Conservation (phyloP, 2,888 invertebrate species). For the Oithona nana region DNA sequence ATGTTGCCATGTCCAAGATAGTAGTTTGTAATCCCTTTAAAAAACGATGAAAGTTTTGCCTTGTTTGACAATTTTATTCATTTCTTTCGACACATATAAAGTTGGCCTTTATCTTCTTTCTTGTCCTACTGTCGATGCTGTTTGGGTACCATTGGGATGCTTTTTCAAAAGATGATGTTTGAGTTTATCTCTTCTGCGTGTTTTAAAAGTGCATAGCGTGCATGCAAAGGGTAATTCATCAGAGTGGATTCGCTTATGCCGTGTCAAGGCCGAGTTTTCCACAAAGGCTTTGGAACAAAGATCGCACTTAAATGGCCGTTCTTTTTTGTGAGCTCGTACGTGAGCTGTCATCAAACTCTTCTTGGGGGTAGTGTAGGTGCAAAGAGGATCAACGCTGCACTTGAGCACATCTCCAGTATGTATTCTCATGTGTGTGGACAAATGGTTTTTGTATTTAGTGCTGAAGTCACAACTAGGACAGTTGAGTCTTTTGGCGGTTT, state of each 20-base stretch:
- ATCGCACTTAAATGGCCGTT: constrained; percentile 36
- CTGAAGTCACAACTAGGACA: constrained; percentile 48
- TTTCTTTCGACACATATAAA: too few relatives aligned
- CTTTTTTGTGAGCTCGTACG: constrained; percentile 40
- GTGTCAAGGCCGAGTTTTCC: constrained; percentile 43
- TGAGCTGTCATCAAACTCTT: constrained; percentile 43
- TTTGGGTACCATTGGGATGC: too few relatives aligned
- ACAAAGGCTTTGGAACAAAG: constrained; percentile 43
- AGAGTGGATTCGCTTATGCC: constrained; percentile 45
- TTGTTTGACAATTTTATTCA: too few relatives aligned
- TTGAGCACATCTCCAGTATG: constrained; percentile 41
- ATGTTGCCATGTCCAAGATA: too few relatives aligned
- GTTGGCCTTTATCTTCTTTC: too few relatives aligned
- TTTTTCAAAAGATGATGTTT: not conserved
- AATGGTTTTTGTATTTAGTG: constrained; percentile 44
- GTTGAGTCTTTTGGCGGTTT: constrained; percentile 36
- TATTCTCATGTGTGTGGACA: constrained; percentile 42
- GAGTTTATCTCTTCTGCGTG: constrained; percentile 1
- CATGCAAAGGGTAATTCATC: constrained; percentile 44
- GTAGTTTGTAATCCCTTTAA: too few relatives aligned
- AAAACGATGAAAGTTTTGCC: too few relatives aligned
- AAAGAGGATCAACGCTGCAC: constrained; percentile 41
- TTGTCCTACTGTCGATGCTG: too few relatives aligned
- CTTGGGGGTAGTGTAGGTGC: constrained; percentile 43
- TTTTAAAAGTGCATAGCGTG: not conserved